Evolutionary conservation across 2,113 vertebrate species (phyloP), one percentile per base, ranked within the genome.

Genomic region (Petaurus breviceps): DNA sequence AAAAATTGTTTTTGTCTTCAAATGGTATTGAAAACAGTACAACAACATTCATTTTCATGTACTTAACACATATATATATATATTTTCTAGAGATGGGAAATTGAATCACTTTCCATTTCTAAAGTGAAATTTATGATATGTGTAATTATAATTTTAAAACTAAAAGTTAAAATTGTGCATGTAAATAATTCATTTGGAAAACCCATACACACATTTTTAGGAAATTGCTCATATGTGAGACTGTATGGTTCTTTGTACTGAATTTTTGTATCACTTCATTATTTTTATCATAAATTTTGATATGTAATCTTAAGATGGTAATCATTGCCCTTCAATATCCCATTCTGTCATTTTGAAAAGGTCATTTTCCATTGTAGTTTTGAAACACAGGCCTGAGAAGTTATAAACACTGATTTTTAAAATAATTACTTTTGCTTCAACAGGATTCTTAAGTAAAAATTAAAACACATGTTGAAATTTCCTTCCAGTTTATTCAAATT

Each of bases 381-480:
- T 23, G 95, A 90, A 94, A 92, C 53, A 94, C 37, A 90, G 26
- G 90, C 25, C 51, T 91, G 51, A 95, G 84, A 96, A 90, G 11
- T 93, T 90, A 90, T 90, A 92, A 14, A 92, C 93, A 28, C 25
- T 52, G 51, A 94, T 55, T 94, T 95, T 92, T 77, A 24, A 97
- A 96, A 97, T 95, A 94, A 96, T 68, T 94, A 96, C 95, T 51
- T 31, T 91, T 90, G 1, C 28, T 61, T 93, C 92, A 97, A 92
- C 49, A 91, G 91, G 94, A 95, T 92, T 16, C 51, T 10, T 47
- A 77, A 53, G 7, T 90, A 2, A 52, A 22, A 26, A 43, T 31
- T 5, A 4, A 2, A 51, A 51, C 19, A 91, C 47, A 49, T 37
- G 54, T n/a, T 91, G 57, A 95, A 94, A 95, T 94, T 51, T 92